Conservation (phyloP, 2,113 vertebrate genomes). For the Helogale parvula region DNA sequence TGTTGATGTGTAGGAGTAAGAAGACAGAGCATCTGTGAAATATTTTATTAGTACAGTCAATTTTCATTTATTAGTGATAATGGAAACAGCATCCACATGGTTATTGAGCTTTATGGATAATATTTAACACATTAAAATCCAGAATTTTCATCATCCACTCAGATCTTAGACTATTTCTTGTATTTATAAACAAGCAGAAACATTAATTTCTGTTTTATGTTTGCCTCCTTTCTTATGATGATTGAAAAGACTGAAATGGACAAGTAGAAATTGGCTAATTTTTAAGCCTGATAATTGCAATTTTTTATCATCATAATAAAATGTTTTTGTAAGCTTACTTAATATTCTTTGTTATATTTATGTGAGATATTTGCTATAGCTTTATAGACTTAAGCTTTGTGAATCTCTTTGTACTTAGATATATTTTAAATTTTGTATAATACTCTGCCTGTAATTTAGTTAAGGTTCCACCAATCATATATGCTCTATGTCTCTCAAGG, state of each 20-base stretch:
- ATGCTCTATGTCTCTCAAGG: background rate
- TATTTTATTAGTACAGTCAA: conserved; percentile 70
- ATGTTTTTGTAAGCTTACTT: conserved; percentile 39
- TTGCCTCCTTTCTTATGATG: background rate
- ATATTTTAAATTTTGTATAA: background rate
- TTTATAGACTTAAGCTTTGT: conserved; percentile 14
- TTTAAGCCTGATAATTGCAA: background rate
- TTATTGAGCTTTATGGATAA: conserved; percentile 9
- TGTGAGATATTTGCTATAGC: background rate
- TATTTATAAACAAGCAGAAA: conserved; percentile 1
- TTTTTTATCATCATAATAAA: background rate
- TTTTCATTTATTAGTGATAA: conserved; percentile 69
- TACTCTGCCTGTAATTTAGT: background rate
- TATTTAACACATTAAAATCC: background rate
- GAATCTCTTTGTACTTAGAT: background rate
- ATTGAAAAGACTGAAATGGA: background rate
- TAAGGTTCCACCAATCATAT: background rate
- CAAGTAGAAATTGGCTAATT: background rate
- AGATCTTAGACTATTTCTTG: background rate
- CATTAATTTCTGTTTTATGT: background rate
- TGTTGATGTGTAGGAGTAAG: conserved; percentile 69
- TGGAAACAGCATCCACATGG: conserved; percentile 55
- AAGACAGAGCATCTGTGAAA: conserved; percentile 73
- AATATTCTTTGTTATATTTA: background rate
- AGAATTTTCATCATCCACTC: conserved; percentile 1